These are phyloP conservation scores for Cephalotes varians DNA, from an alignment of 2,888 invertebrate species.

Conservation along the genomic window DNA sequence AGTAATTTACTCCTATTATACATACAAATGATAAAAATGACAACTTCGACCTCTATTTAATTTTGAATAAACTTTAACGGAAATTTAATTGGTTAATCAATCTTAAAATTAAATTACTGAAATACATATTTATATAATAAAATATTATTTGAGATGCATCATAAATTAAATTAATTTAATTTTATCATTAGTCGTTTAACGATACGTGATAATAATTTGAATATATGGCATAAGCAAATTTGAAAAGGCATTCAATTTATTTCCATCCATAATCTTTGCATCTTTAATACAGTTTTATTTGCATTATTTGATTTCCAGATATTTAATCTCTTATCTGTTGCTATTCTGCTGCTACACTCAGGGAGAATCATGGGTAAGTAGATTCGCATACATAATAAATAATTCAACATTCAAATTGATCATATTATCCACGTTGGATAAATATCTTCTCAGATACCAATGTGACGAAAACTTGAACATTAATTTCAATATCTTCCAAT, in stretches of 20 bases:
- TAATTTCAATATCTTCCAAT: neutral
- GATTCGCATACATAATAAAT: slow-evolving; percentile 13
- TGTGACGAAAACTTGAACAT: neutral
- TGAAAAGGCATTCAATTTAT: neutral
- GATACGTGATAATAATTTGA: neutral
- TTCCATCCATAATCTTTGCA: neutral
- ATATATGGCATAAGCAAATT: neutral
- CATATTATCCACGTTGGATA: neutral
- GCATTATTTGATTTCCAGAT: slow-evolving; percentile 71
- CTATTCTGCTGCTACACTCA: slow-evolving; percentile 78
- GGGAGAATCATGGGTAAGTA: slow-evolving; percentile 90
- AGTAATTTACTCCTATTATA: neutral
- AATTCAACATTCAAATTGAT: slow-evolving; percentile 7
- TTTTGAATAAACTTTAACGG: neutral
- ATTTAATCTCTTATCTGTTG: slow-evolving; percentile 75
- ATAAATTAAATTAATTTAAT: neutral
- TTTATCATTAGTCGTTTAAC: neutral
- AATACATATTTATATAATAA: neutral
- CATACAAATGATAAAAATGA: neutral
- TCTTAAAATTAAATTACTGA: slow-evolving; percentile 10
- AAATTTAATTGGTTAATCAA: neutral
- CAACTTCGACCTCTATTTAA: neutral
- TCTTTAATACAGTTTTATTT: slow-evolving; percentile 53
- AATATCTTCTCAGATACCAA: neutral
- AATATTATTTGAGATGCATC: neutral